A percentile compares a stretch with the other conserved stretches of the same genome.
phyloP scores from a whole-genome alignment of 1,140 invertebrate genomes.

The Subanguina moxae region DNA sequence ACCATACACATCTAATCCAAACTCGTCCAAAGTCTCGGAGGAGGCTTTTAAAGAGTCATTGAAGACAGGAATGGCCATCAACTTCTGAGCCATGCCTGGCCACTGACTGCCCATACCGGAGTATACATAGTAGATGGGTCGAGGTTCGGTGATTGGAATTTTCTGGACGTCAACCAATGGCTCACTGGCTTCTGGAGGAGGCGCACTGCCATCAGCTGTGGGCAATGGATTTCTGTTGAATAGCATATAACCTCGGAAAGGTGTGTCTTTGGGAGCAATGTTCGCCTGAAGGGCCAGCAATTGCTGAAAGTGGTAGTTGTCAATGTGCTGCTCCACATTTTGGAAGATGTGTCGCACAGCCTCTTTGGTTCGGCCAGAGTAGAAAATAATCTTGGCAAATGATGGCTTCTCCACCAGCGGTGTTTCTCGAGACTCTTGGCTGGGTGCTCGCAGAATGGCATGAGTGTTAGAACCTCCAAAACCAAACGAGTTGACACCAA shows the following conservation, averaged over 20 bases:
- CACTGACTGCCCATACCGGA: constrained; percentile 95
- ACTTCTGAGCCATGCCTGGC: constrained; percentile 81
- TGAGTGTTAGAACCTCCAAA: constrained; percentile 96
- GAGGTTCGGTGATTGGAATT: constrained; percentile 61
- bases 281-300: constrained; percentile 53
- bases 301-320: constrained; percentile 53
- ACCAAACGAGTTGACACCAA: constrained; percentile 89
- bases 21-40: constrained; percentile 69
- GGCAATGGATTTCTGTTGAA: constrained; percentile 17
- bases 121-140: constrained; percentile 87
- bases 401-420: constrained; percentile 61
- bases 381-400: constrained; percentile 70
- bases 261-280: constrained; percentile 55
- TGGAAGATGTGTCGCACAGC: constrained; percentile 70
- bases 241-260: constrained; percentile 38
- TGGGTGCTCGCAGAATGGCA: constrained; percentile 67
- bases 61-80: constrained; percentile 78
- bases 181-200: constrained; percentile 36
- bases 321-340: constrained; percentile 62
- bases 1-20: constrained; percentile 75
- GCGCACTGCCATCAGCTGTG: constrained; percentile 53
- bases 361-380: constrained; percentile 79
- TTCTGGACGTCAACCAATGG: constrained; percentile 62
- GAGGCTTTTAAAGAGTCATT: constrained; percentile 71
- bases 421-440: constrained; percentile 41